Evolutionary conservation across 2,888 invertebrate species (phyloP), one percentile per base, ranked within the genome.

Genomic region (Tineola bisselliella): DNA sequence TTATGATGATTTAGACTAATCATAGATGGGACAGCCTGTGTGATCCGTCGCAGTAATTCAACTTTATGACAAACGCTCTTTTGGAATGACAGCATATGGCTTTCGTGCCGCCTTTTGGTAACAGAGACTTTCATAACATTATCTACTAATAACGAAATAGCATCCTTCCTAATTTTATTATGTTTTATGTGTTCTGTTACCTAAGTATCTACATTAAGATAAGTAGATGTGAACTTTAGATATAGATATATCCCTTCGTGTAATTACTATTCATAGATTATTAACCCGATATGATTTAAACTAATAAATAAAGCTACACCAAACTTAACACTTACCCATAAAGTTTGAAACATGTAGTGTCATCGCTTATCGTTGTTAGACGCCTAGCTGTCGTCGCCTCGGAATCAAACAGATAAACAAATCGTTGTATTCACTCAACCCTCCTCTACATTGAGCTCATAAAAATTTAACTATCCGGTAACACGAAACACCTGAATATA

Each of bases 401-500:
- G 71, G 66, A 70, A 68, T 66, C 18, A 68, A 70, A 19, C 69
- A 76, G 81, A 84, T 86, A 84, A 82, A 83, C 83, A 81, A 81
- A 80, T 81, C 79, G 76, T 74, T 73, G 76, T 72, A 72, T 75
- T 72, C 74, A 81, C 78, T 79, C 76, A 74, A 70, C 72, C 69
- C 68, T 68, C 69, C 78, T 76, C 76, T 84, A 75, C 84, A 81
- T 84, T 82, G 76, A 75, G 80, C 76, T 58, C 73, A 73, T 84
- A 83, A 84, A 84, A 84, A 76, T 74, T 81, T 81, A 84, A 84
- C 81, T 84, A 84, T 84, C 81, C 74, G 74, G 76, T 72, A 73
- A 81, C 86, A 86, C 77, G 83, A 79, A 79, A 73, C 77, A 80
- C 79, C 77, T 78, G 74, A 75, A 78, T 79, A 76, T 81, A 84